phyloP scores from a whole-genome alignment of 1,140 invertebrate species.

The Harpegnathos saltator region DNA sequence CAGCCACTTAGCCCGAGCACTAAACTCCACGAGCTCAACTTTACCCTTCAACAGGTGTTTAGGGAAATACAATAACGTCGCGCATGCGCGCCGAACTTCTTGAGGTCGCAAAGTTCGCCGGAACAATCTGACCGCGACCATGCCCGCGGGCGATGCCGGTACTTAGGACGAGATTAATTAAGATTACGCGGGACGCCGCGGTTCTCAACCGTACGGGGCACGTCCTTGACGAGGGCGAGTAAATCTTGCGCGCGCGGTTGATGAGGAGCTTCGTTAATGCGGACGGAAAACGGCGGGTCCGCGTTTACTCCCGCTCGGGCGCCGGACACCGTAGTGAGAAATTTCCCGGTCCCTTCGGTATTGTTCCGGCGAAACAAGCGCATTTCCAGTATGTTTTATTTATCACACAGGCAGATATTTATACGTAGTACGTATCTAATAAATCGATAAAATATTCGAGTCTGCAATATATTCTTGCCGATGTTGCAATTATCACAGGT shows the following conservation, averaged over 20 bases:
- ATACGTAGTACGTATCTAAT: no score
- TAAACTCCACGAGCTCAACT: constrained; percentile 83
- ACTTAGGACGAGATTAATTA: constrained; percentile 64
- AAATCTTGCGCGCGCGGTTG: constrained; percentile 41
- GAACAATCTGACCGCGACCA: constrained; percentile 70
- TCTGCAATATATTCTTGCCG: not conserved
- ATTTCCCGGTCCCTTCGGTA: no score
- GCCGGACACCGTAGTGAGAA: no score
- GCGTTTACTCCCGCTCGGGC: no score
- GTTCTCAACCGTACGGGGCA: constrained; percentile 42
- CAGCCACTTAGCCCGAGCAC: constrained; percentile 83
- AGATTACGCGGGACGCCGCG: constrained; percentile 63
- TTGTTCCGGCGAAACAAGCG: no score
- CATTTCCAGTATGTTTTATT: no score
- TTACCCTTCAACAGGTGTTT: constrained; percentile 86
- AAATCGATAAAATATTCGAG: no score
- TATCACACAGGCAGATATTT: no score
- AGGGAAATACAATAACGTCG: constrained; percentile 86
- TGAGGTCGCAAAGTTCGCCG: constrained; percentile 79
- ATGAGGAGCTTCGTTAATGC: constrained; percentile 49
- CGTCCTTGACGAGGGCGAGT: constrained; percentile 15
- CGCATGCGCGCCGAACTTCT: constrained; percentile 84
- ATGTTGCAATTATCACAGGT: not conserved
- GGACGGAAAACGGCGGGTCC: constrained; percentile 6
- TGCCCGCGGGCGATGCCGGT: constrained; percentile 64